These are phyloP conservation scores for Semnornis frantzii DNA, from an alignment of 2,113 vertebrate genomes.

Conservation along the genomic window DNA sequence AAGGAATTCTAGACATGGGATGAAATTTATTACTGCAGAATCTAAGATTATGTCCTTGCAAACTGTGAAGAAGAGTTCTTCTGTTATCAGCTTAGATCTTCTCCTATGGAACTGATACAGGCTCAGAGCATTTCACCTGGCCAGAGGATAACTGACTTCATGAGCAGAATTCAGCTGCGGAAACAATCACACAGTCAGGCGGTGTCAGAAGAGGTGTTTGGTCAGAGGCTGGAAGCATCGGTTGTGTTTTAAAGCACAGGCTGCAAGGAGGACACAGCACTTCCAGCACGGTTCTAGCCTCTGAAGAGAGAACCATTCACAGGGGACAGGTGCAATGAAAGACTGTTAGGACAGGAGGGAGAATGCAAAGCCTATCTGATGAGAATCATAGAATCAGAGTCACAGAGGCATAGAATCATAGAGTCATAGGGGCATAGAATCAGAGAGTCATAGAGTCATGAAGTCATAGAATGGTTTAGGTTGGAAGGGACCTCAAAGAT, in stretches of 20 bases:
- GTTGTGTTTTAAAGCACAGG: neutral
- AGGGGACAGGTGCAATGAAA: neutral
- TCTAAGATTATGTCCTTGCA: neutral
- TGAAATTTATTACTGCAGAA: neutral
- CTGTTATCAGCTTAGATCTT: neutral
- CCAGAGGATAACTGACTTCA: neutral
- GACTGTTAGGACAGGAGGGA: neutral
- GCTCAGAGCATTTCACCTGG: neutral
- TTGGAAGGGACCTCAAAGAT: too few relatives aligned
- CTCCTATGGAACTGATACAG: neutral
- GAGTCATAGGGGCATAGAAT: neutral
- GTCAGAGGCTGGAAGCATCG: neutral
- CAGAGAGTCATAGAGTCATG: too few relatives aligned
- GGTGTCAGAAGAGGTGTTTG: neutral
- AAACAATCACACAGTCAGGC: neutral
- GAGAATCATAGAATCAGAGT: neutral
- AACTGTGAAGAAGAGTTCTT: neutral
- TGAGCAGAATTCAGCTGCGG: neutral
- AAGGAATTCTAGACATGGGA: neutral
- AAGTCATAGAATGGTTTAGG: too few relatives aligned
- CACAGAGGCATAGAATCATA: too few relatives aligned
- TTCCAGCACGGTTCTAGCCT: neutral
- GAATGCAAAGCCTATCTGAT: neutral
- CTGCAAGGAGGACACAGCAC: neutral
- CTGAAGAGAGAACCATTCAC: neutral